These are phyloP conservation scores for Catalaphyllia jardinei DNA, from an alignment of 64 coral and sea anemone species.

Conservation along the genomic window DNA sequence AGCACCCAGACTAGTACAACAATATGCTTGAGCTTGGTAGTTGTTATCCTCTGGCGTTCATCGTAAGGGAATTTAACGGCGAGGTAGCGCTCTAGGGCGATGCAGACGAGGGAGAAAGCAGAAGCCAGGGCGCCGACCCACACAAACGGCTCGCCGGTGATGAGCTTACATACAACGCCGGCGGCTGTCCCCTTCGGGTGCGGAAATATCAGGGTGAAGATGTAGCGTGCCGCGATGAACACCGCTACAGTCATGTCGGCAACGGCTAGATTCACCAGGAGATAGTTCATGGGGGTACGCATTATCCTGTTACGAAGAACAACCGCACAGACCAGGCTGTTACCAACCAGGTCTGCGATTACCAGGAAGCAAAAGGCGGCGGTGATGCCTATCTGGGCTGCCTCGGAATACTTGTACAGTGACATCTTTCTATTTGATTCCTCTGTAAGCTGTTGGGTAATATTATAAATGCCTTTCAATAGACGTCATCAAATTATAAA, in stretches of 20 bases:
- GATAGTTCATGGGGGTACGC: conserved; percentile 19
- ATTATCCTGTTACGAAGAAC: conserved; percentile 5
- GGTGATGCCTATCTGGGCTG: conserved; percentile 9
- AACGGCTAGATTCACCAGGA: background rate
- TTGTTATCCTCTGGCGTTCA: conserved; percentile 6
- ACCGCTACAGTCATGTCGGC: background rate
- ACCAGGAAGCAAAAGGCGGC: conserved; percentile 11
- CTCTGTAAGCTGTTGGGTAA: background rate
- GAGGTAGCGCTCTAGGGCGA: conserved; percentile 34
- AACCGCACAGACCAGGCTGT: conserved; percentile 5
- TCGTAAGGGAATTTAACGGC: conserved; percentile 30
- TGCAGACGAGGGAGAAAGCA: conserved; percentile 43
- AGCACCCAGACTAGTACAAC: conserved; percentile 6
- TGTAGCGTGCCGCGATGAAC: conserved; percentile 19
- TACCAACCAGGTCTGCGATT: conserved; percentile 3
- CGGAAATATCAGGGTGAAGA: conserved; percentile 18
- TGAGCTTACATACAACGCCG: conserved; percentile 17
- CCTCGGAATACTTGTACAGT: conserved; percentile 10
- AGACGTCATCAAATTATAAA: too few relatives aligned
- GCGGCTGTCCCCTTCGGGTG: conserved; percentile 35
- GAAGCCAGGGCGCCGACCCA: conserved; percentile 52
- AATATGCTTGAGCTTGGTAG: conserved; percentile 24
- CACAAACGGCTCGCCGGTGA: conserved; percentile 39
- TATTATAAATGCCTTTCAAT: too few relatives aligned
- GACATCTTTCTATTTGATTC: background rate